Evolutionary conservation across 2,888 invertebrate genomes (phyloP), one percentile per base, ranked within the genome.

Genomic region (Eilema caniola): DNA sequence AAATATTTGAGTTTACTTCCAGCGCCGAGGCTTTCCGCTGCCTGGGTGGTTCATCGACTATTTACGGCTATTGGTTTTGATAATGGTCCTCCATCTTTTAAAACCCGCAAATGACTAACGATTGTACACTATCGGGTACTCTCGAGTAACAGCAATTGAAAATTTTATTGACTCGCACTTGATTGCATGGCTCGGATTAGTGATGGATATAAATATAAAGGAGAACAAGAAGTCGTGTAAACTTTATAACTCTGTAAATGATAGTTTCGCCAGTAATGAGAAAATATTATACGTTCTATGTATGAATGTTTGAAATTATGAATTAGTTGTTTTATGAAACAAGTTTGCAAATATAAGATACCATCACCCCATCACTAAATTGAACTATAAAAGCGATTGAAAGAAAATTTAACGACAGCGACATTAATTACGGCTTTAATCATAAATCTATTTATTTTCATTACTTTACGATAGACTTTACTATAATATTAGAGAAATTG

Each of bases 31-130:
- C 23, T 53, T 69, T 69, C 20, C 28, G 69, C 56, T n/a, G 86
- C 87, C 87, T 92, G 91, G 91, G 89, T 90, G 90, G 92, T 87
- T 90, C 88, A 90, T 89, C 83, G 86, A 79, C 63, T 88, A 88
- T 91, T 93, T 91, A 93, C 90, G 82, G 83, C 83, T 90, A 92
- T 92, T 89, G 89, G 89, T 88, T 90, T 88, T 88, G 89, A 88
- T 89, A 85, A 85, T 83, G 76, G 75, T 79, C 71, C 73, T 71
- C 63, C 70, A 74, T 81, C 81, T 84, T 87, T 88, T 86, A 85
- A 78, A 76, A 61, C 74, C 79, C 70, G 75, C 76, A 83, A 83
- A 85, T 82, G 78, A 81, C 81, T 77, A 83, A 82, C 80, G 25
- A 53, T 84, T 82, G 77, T 70, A 70, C 69, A 71, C 75, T 76